These are phyloP conservation scores for Chrysomela aeneicollis DNA, from an alignment of 2,888 invertebrate species.

Conservation along the genomic window DNA sequence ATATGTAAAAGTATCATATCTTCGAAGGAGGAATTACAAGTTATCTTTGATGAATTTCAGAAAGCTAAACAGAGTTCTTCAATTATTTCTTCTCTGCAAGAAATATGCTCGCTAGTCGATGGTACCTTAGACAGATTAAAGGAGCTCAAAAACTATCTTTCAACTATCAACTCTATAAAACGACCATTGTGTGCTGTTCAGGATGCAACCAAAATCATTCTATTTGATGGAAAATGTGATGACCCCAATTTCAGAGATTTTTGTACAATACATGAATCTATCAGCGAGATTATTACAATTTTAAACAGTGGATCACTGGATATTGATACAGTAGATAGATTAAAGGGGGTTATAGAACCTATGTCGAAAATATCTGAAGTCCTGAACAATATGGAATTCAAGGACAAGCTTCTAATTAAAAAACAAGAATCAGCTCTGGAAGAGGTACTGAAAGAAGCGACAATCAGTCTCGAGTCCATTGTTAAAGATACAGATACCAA, in stretches of 20 bases:
- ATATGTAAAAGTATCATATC: background rate
- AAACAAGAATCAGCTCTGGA: conserved; percentile 16
- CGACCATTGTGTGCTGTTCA: conserved; percentile 31
- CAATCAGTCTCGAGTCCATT: background rate
- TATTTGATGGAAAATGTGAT: conserved; percentile 12
- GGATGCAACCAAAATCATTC: conserved; percentile 29
- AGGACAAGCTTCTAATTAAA: background rate
- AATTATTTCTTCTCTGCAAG: background rate
- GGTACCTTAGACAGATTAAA: conserved; percentile 6
- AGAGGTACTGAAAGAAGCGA: conserved; percentile 2
- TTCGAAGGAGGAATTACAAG: background rate
- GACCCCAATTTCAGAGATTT: conserved; percentile 27
- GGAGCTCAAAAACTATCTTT: conserved; percentile 3
- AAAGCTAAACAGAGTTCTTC: background rate
- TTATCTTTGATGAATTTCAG: background rate
- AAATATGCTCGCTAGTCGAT: conserved; percentile 5
- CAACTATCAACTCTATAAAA: conserved; percentile 23
- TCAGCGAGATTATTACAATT: conserved; percentile 35
- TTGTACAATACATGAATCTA: conserved; percentile 30
- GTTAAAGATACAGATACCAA: background rate
- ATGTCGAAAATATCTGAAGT: conserved; percentile 19
- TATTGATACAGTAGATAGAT: conserved; percentile 15
- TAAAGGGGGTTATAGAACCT: conserved; percentile 31
- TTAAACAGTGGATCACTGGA: conserved; percentile 34
- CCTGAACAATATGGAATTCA: conserved; percentile 6